phyloP scores from a whole-genome alignment of 2,888 invertebrate species.

The Microdon myrmicae region DNA sequence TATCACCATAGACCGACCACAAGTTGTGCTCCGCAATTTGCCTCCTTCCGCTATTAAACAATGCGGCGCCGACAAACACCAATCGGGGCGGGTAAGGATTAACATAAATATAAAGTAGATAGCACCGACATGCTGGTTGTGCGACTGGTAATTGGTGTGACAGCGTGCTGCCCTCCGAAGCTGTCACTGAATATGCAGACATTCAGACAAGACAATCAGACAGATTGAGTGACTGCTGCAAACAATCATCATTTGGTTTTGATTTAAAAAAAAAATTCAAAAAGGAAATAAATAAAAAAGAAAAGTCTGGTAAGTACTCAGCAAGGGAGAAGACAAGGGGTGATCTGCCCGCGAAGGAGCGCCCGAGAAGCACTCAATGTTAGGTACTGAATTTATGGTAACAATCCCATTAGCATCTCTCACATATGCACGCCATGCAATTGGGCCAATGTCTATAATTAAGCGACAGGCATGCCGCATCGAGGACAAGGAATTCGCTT shows the following conservation, averaged over 20 bases:
- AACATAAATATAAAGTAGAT: conserved; percentile 50
- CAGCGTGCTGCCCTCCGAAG: too few species aligned
- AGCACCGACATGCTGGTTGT: conserved; percentile 48
- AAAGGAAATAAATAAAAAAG: conserved; percentile 9
- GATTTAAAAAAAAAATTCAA: conserved; percentile 12
- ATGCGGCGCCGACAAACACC: conserved; percentile 36
- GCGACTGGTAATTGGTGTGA: conserved; percentile 48
- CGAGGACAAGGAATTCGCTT: conserved; percentile 35
- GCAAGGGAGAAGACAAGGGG: neutral
- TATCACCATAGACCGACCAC: conserved; percentile 10
- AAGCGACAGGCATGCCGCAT: conserved; percentile 40
- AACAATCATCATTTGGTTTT: conserved; percentile 42
- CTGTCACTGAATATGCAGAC: too few species aligned
- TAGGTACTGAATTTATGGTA: conserved; percentile 30
- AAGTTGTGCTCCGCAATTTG: conserved; percentile 34
- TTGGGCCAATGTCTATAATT: conserved; percentile 46
- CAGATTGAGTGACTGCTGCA: too few species aligned
- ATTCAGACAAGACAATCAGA: too few species aligned
- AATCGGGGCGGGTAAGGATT: conserved; percentile 44
- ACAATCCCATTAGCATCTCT: conserved; percentile 46
- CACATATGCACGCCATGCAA: conserved; percentile 36
- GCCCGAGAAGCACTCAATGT: too few species aligned
- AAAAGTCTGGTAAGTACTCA: conserved; percentile 27
- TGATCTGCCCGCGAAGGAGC: conserved; percentile 23
- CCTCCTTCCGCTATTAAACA: conserved; percentile 43